Evolutionary conservation across 2,113 vertebrate genomes (phyloP).

Genomic region (Heteronetta atricapilla): DNA sequence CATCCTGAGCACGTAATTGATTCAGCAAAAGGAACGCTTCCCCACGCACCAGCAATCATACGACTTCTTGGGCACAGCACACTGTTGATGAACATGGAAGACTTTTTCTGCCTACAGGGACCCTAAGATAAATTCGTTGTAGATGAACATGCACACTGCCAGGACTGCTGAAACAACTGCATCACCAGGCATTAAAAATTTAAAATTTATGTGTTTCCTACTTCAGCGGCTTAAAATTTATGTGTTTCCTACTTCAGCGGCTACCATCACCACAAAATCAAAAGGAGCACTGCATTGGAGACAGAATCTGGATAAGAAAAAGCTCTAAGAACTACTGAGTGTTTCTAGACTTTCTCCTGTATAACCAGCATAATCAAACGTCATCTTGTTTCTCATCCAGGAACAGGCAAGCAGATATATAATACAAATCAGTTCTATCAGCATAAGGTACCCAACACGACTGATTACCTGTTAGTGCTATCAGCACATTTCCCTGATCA

Average conservation of each 20-base stretch:
- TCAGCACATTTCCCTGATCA: not conserved
- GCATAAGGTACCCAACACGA: too few relatives aligned
- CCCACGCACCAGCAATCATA: too few relatives aligned
- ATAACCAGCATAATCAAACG: not conserved
- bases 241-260: not conserved
- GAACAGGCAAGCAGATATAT: not conserved
- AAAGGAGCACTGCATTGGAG: not conserved
- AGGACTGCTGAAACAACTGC: not conserved
- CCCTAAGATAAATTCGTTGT: not conserved
- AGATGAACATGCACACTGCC: not conserved
- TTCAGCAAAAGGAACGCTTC: not conserved
- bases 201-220: not conserved
- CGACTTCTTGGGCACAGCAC: not conserved
- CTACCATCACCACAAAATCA: not conserved
- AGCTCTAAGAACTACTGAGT: not conserved
- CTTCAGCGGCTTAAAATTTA: not conserved
- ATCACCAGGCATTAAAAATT: not conserved
- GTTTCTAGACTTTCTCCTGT: not conserved
- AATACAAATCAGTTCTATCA: not conserved
- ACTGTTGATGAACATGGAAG: not conserved
- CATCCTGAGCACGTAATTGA: not conserved
- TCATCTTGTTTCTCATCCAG: not conserved
- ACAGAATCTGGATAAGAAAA: not conserved
- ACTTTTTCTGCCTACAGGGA: not conserved
- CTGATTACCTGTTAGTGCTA: too few relatives aligned